phyloP scores from a whole-genome alignment of 2,113 vertebrate genomes.

The Sylvietta virens region DNA sequence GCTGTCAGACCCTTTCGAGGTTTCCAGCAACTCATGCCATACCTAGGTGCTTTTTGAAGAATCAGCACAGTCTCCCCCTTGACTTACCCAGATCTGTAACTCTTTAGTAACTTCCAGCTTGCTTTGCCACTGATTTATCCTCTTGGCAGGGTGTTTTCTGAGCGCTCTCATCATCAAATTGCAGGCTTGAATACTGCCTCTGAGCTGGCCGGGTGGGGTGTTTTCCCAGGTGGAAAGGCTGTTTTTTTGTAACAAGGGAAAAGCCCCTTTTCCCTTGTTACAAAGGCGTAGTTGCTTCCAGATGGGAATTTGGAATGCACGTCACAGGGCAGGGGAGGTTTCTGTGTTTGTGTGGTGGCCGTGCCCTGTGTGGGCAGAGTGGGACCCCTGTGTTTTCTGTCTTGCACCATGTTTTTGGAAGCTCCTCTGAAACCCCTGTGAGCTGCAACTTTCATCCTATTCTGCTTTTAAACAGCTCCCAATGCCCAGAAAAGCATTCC shows the following conservation, averaged over 20 bases:
- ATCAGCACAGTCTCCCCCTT: not conserved
- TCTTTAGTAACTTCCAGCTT: not conserved
- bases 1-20: not conserved
- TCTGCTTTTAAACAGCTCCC: not conserved
- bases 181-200: not conserved
- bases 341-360: not conserved
- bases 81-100: not conserved
- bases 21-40: not conserved
- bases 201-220: not conserved
- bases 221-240: not conserved
- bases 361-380: rapidly evolving
- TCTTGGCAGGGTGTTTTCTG: not conserved
- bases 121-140: not conserved
- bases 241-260: not conserved
- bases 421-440: not conserved
- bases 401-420: not conserved
- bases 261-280: not conserved
- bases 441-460: not conserved
- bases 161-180: not conserved
- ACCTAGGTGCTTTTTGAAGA: not conserved
- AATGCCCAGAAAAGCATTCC: not conserved
- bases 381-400: not conserved
- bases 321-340: rapidly evolving
- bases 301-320: not conserved
- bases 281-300: not conserved